phyloP scores from a whole-genome alignment of 2,113 vertebrate genomes.

The Paracanthobrama guichenoti region DNA sequence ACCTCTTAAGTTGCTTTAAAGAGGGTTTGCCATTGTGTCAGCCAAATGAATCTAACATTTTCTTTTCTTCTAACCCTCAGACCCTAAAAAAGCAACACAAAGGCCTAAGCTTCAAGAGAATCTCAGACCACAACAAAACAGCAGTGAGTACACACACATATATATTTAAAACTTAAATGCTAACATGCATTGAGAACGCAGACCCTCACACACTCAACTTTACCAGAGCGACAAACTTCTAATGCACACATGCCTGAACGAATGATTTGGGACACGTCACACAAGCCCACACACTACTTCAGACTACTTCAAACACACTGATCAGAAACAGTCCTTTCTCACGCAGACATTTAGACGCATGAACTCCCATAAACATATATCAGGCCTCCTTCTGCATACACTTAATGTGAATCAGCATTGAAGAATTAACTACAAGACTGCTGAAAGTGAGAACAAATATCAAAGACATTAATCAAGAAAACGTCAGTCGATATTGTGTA shows the following conservation, averaged over 20 bases:
- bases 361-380: conserved; percentile 54
- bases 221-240: neutral
- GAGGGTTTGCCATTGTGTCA: conserved; percentile 39
- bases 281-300: conserved; percentile 16
- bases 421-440: conserved; percentile 4
- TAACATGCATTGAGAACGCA: neutral
- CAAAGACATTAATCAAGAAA: conserved; percentile 1
- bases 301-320: conserved; percentile 11
- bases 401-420: conserved; percentile 10
- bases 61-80: conserved; percentile 4
- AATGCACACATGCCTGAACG: conserved; percentile 5
- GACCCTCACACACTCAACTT: too few relatives aligned
- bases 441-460: conserved; percentile 19
- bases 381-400: neutral
- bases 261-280: conserved; percentile 19
- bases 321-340: conserved; percentile 40
- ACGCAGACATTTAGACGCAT: conserved; percentile 12
- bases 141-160: conserved; percentile 20
- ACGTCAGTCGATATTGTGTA: neutral
- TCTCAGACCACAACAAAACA: conserved; percentile 37
- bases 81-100: conserved; percentile 36
- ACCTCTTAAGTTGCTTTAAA: conserved; percentile 30
- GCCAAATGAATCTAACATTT: conserved; percentile 20
- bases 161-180: neutral
- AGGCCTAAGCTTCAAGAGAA: conserved; percentile 41